A percentile compares a stretch with the other conserved stretches of the same genome.
Evolutionary conservation across 2,113 vertebrate species (phyloP).

Genomic region (Channa maculata): DNA sequence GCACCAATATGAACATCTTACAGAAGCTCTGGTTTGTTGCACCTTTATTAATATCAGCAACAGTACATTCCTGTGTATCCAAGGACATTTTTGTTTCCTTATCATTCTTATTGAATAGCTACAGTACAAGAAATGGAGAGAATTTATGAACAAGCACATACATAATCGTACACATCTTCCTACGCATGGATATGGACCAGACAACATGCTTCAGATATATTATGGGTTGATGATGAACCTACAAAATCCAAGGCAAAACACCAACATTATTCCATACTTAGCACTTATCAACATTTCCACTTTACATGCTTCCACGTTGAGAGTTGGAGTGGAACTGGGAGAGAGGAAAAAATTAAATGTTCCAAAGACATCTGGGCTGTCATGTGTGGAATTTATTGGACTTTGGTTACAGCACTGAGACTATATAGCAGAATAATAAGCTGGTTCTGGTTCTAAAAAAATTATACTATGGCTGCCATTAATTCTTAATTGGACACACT

Average conservation of each 20-base stretch:
- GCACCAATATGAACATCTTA: conserved; percentile 40
- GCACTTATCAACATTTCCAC: background rate
- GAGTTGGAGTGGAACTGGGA: background rate
- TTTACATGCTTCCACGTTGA: background rate
- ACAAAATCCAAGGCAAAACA: background rate
- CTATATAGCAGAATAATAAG: conserved; percentile 24
- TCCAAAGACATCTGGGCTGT: conserved; percentile 41
- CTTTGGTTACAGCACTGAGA: conserved; percentile 24
- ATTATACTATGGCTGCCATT: conserved; percentile 1
- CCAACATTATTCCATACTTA: background rate
- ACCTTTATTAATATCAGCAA: conserved; percentile 50
- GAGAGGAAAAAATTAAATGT: conserved; percentile 12
- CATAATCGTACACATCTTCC: background rate
- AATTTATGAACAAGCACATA: too few species aligned
- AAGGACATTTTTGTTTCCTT: conserved; percentile 73
- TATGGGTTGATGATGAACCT: conserved; percentile 20
- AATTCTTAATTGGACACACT: conserved; percentile 13
- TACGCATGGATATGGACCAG: conserved; percentile 17
- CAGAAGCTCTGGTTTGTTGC: conserved; percentile 42
- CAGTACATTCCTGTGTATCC: conserved; percentile 57
- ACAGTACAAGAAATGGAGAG: background rate
- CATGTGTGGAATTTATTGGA: conserved; percentile 37
- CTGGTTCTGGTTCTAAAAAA: conserved; percentile 1
- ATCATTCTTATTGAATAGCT: conserved; percentile 57
- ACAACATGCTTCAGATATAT: conserved; percentile 1